Base-by-base conservation (phyloP, 2,113 vertebrate genomes). In the Aptenodytes patagonicus region DNA sequence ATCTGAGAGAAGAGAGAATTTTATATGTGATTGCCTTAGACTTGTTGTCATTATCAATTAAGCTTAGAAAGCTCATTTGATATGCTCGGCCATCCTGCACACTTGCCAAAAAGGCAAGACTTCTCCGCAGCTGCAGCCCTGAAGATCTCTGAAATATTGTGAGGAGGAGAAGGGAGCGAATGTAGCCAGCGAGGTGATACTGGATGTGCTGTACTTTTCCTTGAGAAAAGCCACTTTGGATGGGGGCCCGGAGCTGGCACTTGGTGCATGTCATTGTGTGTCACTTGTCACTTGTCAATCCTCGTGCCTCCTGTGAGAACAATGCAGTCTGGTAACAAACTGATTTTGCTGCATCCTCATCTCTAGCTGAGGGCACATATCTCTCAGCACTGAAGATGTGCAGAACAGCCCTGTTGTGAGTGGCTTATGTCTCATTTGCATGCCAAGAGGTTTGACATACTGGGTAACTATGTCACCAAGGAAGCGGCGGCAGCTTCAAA, bases 21-120 rank as follows among this genome's bases (percentile, higher is more conserved):
- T 97, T 96, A 89, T 86, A 93, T 95, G 92, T 95, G 95, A 98
- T 97, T 98, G 97, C 89, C 95, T 97, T 97, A 64, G 94, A 97
- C 95, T 97, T 93, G 91, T 97, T 98, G 98, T 98, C 97, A 96
- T 97, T 96, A 96, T 98, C 97, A 97, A 79, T 98, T 98, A 98
- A 95, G 85, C 90, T 97, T 97, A 94, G 93, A 96, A 94, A 96
- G 68, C 81, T 95, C 95, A 89, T 80, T 92, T 93, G 91, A 96
- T 95, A 94, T 88, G 61, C 83, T 78, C 0, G 0, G 47, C 55
- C 93, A 95, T 97, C 91, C 97, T 95, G 90, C 21, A 29, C 52
- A 10, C 86, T 87, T 96, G 90, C 96, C 96, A 98, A 83, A 97
- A 97, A 97, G 52, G 68, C 89, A 97, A 76, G 26, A n/a, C 79